Percentiles rank a stretch among this genome's conserved stretches.
These are phyloP conservation scores for Dolichoris vasculosae DNA, from an alignment of 1,140 invertebrate genomes.

Conservation along the genomic window DNA sequence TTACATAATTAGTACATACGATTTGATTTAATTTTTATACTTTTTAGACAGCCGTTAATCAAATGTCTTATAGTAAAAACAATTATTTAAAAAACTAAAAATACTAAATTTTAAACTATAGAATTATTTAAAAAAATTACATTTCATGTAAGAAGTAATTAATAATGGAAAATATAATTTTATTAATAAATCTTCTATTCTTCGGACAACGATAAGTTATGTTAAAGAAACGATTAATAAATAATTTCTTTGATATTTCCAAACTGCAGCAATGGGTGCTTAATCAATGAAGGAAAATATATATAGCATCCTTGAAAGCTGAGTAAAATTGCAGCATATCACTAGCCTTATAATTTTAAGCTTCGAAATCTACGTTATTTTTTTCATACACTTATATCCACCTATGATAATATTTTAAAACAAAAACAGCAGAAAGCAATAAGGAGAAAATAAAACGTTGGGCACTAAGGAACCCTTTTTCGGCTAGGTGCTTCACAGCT, in stretches of 20 bases:
- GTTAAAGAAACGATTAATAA: background rate
- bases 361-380: no score
- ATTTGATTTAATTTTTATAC: background rate
- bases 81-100: background rate
- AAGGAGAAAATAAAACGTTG: background rate
- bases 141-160: no score
- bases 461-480: background rate
- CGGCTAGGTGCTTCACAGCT: conserved; percentile 2
- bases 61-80: background rate
- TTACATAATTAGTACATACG: background rate
- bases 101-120: no score
- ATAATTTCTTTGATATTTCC: background rate
- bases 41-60: background rate
- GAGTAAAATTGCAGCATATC: background rate
- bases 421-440: background rate
- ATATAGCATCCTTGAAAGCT: background rate
- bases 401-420: no score
- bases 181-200: background rate
- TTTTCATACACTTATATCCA: no score
- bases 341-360: no score
- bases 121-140: no score
- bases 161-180: no score
- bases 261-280: background rate
- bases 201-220: background rate
- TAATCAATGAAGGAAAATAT: background rate